Base-by-base conservation (phyloP, 2,113 vertebrate species). In the Neopipo cinnamomea region DNA sequence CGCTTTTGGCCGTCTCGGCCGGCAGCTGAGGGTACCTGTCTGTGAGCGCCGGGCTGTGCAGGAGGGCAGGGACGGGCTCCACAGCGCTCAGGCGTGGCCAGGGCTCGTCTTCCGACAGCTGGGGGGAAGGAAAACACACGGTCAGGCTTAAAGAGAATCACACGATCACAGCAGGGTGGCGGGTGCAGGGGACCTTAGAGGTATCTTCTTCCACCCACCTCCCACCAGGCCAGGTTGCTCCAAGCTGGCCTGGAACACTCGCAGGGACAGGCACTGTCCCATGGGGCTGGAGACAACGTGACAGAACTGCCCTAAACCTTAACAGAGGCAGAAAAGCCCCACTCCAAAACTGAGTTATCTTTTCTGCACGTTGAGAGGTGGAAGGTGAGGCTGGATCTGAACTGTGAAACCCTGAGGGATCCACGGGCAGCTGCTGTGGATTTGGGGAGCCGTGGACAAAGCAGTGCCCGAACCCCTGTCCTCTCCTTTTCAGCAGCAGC, bases 101-200 rank as follows among this genome's bases (percentile, higher is more conserved):
- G 0, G 96, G 91, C 42, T 98, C 98, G 39, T 98, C 98, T 73
- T 98, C 98, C 62, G 94, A 73, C 31, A 97, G 91, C 98, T 98
- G 74, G 91, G 91, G 74, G 41, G 83, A 91, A 68, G 13, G 80
- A 73, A 30, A 68, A 73, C 1, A 28, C 25, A 55, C 3, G 63
- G 39, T 83, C 87, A 91, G 56, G 19, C 11, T 42, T 18, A 52
- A 82, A 89, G n/a, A 5, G 0, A 14, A 30, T 8, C 33, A 16
- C 35, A 37, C 22, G 28, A 14, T 5, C 35, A 37, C 27, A 27
- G 37, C 28, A 28, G 14, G 61, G 61, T 6, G 6, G n/a, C 55
- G 39, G 24, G 8, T 62, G 61, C n/a, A 82, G 47, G 16, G n/a
- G 14, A 33, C 25, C 25, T 27, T 11, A 30, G 28, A 16, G 41